Evolutionary conservation across 2,113 vertebrate genomes (phyloP), one percentile per base, ranked within the genome.

Genomic region (Orcinus orca): DNA sequence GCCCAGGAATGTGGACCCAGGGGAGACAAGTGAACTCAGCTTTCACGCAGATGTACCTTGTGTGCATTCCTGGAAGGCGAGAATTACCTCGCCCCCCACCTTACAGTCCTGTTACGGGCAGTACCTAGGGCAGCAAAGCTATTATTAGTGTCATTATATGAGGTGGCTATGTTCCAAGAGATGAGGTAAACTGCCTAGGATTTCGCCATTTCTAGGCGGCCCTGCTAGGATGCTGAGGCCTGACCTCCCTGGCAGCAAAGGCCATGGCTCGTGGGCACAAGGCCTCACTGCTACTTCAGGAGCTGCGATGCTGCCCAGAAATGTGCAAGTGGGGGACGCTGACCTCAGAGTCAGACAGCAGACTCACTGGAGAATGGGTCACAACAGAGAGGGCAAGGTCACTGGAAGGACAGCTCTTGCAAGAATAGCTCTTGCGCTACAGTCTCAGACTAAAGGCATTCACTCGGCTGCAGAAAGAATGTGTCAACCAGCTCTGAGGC

Each of bases 361-460:
- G 47, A 38, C 15, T 89, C 79, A 18, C 31, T 15, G 2, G 20
- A 71, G 77, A 50, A 65, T 0, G 8, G 50, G 41, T 26, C 58
- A 41, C 15, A 76, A 14, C 67, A 55, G 70, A 33, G 92, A 29
- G n/a, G 33, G 10, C 14, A n/a, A 79, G 77, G 33, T 41, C 50
- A 88, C 33, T 0, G 1, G 8, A 60, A 29, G 36, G 44, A 60
- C 2, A 53, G 15, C 53, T 53, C 53, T 53, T 17, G 53, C 53
- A 53, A 23, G 71, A 36, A 5, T 36, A 20, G 5, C 25, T 80
- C 29, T 65, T 0, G 8, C 0, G 4, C 47, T 62, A 70, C 74
- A 31, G 62, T 36, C 44, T 89, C 38, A 88, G 60, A 26, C 2
- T 18, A 60, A 90, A 73, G 36, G 47, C 9, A 12, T 44, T 20